phyloP scores from a whole-genome alignment of 2,888 invertebrate species.

The Erpobdella octoculata region DNA sequence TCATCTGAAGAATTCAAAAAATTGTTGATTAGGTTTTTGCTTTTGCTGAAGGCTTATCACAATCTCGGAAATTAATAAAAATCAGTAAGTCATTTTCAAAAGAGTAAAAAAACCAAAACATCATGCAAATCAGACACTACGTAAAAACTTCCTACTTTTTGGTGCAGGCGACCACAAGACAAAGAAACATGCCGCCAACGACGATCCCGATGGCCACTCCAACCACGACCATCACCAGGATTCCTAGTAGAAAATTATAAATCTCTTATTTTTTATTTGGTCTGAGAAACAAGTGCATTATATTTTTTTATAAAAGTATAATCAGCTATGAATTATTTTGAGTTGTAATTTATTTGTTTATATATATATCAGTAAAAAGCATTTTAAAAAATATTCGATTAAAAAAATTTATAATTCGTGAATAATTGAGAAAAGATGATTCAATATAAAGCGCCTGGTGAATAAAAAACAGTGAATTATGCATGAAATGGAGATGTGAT shows the following conservation, averaged over 20 bases:
- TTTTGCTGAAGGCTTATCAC: too few species aligned
- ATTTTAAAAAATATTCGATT: background rate
- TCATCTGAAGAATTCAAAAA: too few species aligned
- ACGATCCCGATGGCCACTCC: slow-evolving; percentile 36
- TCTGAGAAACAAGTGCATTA: background rate
- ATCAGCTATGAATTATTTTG: background rate
- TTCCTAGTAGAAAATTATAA: slow-evolving; percentile 22
- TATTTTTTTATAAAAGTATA: background rate
- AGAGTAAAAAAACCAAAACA: background rate
- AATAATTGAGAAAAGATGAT: too few species aligned
- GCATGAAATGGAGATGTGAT: too few species aligned
- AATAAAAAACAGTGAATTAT: too few species aligned
- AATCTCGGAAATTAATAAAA: too few species aligned
- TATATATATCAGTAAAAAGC: background rate
- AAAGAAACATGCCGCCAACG: slow-evolving; percentile 34
- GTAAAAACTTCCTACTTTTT: slow-evolving; percentile 34
- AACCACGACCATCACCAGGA: slow-evolving; percentile 34
- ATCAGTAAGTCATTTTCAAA: too few species aligned
- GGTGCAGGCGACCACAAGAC: slow-evolving; percentile 32
- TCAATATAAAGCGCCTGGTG: too few species aligned
- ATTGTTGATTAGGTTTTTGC: too few species aligned
- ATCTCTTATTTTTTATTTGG: background rate
- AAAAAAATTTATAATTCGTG: background rate
- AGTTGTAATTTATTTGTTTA: background rate
- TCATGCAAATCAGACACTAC: background rate